Evolutionary conservation across 2,888 invertebrate genomes (phyloP), one percentile per base, ranked within the genome.

Genomic region (Melanostoma scalare): DNA sequence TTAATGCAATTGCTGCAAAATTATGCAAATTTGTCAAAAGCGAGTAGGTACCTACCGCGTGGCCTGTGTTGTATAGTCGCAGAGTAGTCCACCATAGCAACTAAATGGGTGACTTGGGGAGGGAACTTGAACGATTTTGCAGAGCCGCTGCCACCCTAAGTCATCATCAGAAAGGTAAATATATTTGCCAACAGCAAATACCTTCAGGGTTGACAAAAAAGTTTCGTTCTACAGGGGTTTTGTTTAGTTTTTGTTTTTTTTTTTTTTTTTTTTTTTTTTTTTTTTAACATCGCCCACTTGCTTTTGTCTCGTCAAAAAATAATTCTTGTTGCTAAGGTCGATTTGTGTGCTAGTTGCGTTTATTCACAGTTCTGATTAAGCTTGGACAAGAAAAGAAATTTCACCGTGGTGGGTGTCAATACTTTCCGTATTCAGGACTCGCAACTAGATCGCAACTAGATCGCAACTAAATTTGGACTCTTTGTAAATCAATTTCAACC

Each of bases 1-100:
- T 84, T 84, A 84, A 84, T 84, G 84, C 84, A 84, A 84, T 84
- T 84, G 84, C 84, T 84, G 78, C 71, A 84, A 84, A 84, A 84
- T 84, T 84, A 84, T 84, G 84, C 84, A 84, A 84, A 84, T 84
- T 84, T 75, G 67, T 75, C 74, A 71, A 71, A 71, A 74, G 79
- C 55, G 48, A 79, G 53, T n/a, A n/a, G n/a, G n/a, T 58, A 65
- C 20, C 58, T n/a, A 35, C 52, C 30, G 35, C 48, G 44, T 20
- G 1, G 0, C 20, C 20, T 20, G 20, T 20, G 36, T n/a, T n/a
- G 36, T 6, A 20, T 20, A 38, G 8, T n/a, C 31, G 33, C 44
- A 63, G 42, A 42, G 42, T 35, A 20, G 20, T 6, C 30, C 61
- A n/a, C 20, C 53, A 44, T 20, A 6, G 40, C 50, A 35, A 50